Percentiles rank a stretch among this genome's conserved stretches.
Conservation (phyloP, 2,888 invertebrate genomes). For the Drosophila emarginata region DNA sequence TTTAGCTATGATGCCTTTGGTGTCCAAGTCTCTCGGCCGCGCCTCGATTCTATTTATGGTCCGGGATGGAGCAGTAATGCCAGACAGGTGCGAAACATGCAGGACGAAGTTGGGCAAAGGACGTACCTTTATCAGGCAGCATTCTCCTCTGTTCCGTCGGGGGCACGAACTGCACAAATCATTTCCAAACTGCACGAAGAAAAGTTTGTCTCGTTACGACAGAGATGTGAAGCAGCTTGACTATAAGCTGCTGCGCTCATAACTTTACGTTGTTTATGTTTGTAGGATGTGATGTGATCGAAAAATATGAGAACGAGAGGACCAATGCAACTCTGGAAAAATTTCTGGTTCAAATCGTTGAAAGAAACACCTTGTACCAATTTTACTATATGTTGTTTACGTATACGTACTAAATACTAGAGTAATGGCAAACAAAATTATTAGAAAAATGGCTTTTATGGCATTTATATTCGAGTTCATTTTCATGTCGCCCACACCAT, state of each 20-base stretch:
- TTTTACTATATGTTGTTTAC: neutral
- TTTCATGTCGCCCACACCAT: neutral
- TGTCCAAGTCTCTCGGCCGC: slow-evolving; percentile 43
- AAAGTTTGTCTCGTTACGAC: slow-evolving; percentile 70
- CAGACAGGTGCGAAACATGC: slow-evolving; percentile 76
- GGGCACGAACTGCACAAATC: slow-evolving; percentile 79
- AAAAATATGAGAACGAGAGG: slow-evolving; percentile 1
- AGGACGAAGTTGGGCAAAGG: slow-evolving; percentile 47
- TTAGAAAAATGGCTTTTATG: neutral
- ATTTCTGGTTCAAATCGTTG: neutral
- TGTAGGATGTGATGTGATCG: slow-evolving; percentile 77
- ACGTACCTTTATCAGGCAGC: slow-evolving; percentile 64
- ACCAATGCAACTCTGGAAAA: neutral
- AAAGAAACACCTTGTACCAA: neutral
- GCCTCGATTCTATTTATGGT: slow-evolving; percentile 51
- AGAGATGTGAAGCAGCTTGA: slow-evolving; percentile 47
- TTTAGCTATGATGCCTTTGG: slow-evolving; percentile 66
- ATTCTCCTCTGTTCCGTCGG: slow-evolving; percentile 22
- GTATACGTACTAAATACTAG: neutral
- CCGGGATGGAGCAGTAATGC: slow-evolving; percentile 9
- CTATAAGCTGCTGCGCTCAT: slow-evolving; percentile 70
- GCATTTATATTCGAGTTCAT: slow-evolving; percentile 5
- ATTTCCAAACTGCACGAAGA: slow-evolving; percentile 72
- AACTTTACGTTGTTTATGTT: slow-evolving; percentile 79
- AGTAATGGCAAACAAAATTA: neutral